These are phyloP conservation scores for Mycetomoellerius zeteki DNA, from an alignment of 1,140 invertebrate species.

Conservation along the genomic window DNA sequence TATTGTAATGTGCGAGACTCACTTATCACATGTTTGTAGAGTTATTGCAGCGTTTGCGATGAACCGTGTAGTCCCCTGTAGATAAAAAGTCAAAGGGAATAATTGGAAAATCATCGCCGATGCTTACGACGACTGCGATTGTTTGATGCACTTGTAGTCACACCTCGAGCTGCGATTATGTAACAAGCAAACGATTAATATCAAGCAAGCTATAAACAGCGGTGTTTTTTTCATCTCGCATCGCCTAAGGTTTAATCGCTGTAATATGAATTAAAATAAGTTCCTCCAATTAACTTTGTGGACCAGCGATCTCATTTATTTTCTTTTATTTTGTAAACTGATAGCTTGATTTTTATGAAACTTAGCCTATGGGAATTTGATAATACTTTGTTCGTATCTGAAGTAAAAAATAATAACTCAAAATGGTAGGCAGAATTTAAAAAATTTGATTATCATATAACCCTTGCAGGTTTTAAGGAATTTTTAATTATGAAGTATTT, in stretches of 20 bases:
- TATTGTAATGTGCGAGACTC: constrained; percentile 6
- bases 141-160: background rate
- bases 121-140: constrained; percentile 9
- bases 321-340: too few relatives aligned
- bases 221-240: background rate
- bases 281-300: background rate
- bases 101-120: constrained; percentile 42
- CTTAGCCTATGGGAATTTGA: too few relatives aligned
- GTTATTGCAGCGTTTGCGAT: constrained; percentile 29
- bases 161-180: constrained; percentile 18
- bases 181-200: constrained; percentile 2
- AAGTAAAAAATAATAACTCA: too few relatives aligned
- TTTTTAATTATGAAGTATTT: too few relatives aligned
- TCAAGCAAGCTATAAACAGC: constrained; percentile 2
- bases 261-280: background rate
- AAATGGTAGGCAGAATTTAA: too few relatives aligned
- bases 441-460: too few relatives aligned
- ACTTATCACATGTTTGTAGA: constrained; percentile 32
- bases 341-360: too few relatives aligned
- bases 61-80: constrained; percentile 12
- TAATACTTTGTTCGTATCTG: too few relatives aligned
- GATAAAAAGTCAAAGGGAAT: constrained; percentile 26
- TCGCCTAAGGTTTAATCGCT: background rate
- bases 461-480: too few relatives aligned
- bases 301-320: too few relatives aligned